phyloP scores from a whole-genome alignment of 2,113 vertebrate genomes.

The Lophochroa leadbeateri region DNA sequence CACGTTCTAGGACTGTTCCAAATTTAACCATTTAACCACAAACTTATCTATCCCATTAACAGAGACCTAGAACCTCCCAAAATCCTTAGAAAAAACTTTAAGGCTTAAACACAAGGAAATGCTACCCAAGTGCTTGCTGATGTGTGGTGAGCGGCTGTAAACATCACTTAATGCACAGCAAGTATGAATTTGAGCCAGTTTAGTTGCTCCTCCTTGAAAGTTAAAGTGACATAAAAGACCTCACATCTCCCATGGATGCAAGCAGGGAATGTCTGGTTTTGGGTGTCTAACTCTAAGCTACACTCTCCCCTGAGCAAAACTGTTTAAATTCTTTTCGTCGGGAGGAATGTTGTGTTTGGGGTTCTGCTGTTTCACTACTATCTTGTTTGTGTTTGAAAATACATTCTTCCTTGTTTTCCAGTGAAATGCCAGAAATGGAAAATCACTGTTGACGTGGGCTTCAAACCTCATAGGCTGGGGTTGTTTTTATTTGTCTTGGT shows the following conservation, averaged over 20 bases:
- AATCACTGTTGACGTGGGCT: neutral
- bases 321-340: neutral
- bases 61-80: neutral
- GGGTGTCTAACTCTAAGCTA: neutral
- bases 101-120: neutral
- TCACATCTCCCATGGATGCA: neutral
- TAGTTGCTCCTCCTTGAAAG: neutral
- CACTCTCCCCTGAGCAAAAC: neutral
- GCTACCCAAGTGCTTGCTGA: neutral
- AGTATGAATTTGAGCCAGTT: neutral
- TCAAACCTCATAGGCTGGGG: neutral
- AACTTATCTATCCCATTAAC: neutral
- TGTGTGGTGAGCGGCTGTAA: rapidly evolving
- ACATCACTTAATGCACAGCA: neutral
- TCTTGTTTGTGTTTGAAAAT: neutral
- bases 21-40: neutral
- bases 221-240: neutral
- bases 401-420: neutral
- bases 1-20: neutral
- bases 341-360: neutral
- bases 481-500: neutral
- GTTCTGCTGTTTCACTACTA: neutral
- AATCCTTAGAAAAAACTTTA: neutral
- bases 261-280: neutral
- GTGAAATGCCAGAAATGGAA: neutral